Evolutionary conservation across 2,888 invertebrate genomes (phyloP), one percentile per base, ranked within the genome.

Genomic region (Macroteleia sp.): DNA sequence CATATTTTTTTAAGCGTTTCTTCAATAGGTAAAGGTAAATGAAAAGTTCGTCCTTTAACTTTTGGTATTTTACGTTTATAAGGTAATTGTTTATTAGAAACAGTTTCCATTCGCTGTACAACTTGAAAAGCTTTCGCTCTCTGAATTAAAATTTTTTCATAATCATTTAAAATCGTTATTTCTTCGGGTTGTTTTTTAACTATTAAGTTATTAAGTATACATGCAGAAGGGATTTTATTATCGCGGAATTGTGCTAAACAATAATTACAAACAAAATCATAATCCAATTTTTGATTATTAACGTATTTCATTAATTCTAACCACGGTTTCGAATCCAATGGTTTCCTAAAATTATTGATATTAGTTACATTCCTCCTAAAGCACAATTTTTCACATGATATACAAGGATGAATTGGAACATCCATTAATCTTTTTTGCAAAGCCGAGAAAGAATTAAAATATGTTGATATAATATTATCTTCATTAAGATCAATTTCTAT

Each of bases 1-100:
- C 84, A 84, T 8, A 90, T 64, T 81, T 86, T 89, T 77, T 82
- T 81, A n/a, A 88, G 48, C 1, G 88, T 89, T 81, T 85, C 81
- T 28, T 36, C 36, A n/a, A 36, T 14, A 22, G 54, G 36, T 36
- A 50, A 32, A n/a, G 50, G 50, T 16, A 50, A 50, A 32, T 50
- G 50, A 12, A 36, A 36, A 5, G 52, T 52, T 1, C 28, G 19
- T 9, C 52, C 20, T 36, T 22, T 54, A 10, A 54, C 36, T 52
- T 52, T 52, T 12, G 50, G 34, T 25, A 54, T 19, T 22, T 14
- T 54, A 2, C 22, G 17, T 54, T 36, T 54, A 10, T 5, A 36
- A 20, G 36, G 36, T 22, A 54, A 36, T 14, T 54, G 36, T 12
- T 46, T 46, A 12, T 46, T 46, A 1, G 46, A 46, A 25, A 48